Percentiles rank a stretch among this genome's conserved stretches.
phyloP scores from a whole-genome alignment of 2,113 vertebrate genomes.

The Lophochroa leadbeateri region DNA sequence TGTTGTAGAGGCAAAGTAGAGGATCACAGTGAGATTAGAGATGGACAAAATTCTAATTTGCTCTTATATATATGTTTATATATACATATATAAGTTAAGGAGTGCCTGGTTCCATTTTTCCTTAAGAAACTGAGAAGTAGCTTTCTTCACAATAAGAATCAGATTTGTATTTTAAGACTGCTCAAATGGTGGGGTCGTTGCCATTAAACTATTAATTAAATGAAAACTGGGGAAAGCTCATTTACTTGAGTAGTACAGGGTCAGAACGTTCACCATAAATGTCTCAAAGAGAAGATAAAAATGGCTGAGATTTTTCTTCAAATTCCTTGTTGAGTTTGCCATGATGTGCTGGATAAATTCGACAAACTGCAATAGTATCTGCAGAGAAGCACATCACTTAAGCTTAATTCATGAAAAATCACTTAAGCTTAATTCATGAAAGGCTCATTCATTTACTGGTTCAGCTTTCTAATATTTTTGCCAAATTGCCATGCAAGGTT shows the following conservation, averaged over 20 bases:
- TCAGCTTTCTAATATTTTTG: neutral
- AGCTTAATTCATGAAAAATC: neutral
- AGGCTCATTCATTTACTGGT: neutral
- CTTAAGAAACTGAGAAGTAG: neutral
- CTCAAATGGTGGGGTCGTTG: rapidly evolving
- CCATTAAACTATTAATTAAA: neutral
- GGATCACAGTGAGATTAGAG: neutral
- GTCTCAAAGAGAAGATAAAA: neutral
- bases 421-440: neutral
- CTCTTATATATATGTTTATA: neutral
- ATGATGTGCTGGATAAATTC: neutral
- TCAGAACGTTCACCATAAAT: neutral
- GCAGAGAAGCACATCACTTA: neutral
- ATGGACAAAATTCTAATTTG: neutral
- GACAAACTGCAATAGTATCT: neutral
- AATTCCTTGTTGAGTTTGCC: neutral
- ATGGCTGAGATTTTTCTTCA: neutral
- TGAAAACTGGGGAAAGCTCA: neutral
- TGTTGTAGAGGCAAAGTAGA: neutral
- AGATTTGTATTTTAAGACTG: neutral
- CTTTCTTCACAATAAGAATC: neutral
- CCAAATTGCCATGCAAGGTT: neutral
- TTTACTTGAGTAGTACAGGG: neutral
- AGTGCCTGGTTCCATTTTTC: neutral
- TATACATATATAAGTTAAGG: neutral